Evolutionary conservation across 2,113 vertebrate genomes (phyloP).

Genomic region (Oncorhynchus mykiss): DNA sequence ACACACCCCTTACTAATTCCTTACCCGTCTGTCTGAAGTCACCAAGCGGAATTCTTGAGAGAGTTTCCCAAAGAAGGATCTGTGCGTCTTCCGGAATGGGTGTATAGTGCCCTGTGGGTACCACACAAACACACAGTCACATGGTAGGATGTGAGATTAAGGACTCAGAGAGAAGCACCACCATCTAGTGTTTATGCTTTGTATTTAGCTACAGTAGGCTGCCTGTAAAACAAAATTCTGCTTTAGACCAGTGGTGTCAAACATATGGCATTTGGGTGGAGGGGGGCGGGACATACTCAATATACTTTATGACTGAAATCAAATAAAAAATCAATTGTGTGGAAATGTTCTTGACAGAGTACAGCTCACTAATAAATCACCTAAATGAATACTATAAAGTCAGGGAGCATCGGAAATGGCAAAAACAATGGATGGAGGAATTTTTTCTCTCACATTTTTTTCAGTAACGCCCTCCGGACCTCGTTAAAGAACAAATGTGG

Average conservation of each 20-base stretch:
- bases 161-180: not conserved
- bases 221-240: not conserved
- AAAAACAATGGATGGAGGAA: not conserved
- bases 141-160: too few relatives aligned
- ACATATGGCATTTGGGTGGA: too few relatives aligned
- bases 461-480: too few relatives aligned
- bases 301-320: not conserved
- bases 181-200: slow-evolving; percentile 32
- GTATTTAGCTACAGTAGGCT: not conserved
- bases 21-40: slow-evolving; percentile 86
- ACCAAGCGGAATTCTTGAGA: slow-evolving; percentile 88
- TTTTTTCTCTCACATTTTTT: slow-evolving; percentile 60
- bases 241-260: not conserved
- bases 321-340: not conserved
- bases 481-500: too few relatives aligned
- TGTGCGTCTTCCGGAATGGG: slow-evolving; percentile 91
- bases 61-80: slow-evolving; percentile 87
- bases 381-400: too few relatives aligned
- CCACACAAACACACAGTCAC: not conserved
- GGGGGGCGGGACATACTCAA: too few relatives aligned
- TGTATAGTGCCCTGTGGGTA: slow-evolving; percentile 91
- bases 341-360: not conserved
- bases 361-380: too few relatives aligned
- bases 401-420: not conserved
- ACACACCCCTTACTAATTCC: slow-evolving; percentile 48